Base-by-base conservation (phyloP, 2,113 vertebrate species). In the Tringa solitaria region DNA sequence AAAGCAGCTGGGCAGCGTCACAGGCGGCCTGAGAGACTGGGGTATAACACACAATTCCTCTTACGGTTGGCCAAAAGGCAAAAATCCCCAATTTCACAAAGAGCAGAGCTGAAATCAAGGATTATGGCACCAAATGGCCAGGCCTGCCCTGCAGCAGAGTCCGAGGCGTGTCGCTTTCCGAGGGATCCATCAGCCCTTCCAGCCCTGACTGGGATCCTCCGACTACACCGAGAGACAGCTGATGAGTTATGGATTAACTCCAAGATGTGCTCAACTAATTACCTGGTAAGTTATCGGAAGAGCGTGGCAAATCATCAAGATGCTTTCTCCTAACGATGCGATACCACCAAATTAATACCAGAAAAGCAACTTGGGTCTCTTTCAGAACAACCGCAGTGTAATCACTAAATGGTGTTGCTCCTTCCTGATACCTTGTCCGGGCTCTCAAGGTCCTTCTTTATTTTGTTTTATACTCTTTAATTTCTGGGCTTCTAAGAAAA, bases 311-410 rank as follows among this genome's bases (percentile, higher is more conserved):
- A 57, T 50, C 30, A 61, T 3, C 46, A 50, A 53, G 87, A 84
- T 0, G 26, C 17, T 63, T 64, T 50, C 64, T 70, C 43, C 61
- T 54, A 63, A 57, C 0, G 0, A 35, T 6, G 30, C 1, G 0
- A 61, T 2, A 24, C 19, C 45, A 46, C 45, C 45, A 46, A 46
- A 20, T 46, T 46, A 46, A 46, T 19, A 46, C 45, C 45, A 46
- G 45, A 46, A 46, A 46, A 46, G 45, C 45, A 46, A 46, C 45
- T 46, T 19, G 19, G 8, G 45, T 6, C 41, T 70, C 69, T 61
- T 65, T 63, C n/a, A 59, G 60, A 88, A 61, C 60, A 18, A 33
- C n/a, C 1, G 2, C 51, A 51, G 24, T 4, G 28, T 5, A 41
- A 60, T 14, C 46, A 11, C 41, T 33, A 6, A 16, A 39, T 1